These are phyloP conservation scores for Gerris buenoi DNA, from an alignment of 1,140 invertebrate genomes.

Conservation along the genomic window DNA sequence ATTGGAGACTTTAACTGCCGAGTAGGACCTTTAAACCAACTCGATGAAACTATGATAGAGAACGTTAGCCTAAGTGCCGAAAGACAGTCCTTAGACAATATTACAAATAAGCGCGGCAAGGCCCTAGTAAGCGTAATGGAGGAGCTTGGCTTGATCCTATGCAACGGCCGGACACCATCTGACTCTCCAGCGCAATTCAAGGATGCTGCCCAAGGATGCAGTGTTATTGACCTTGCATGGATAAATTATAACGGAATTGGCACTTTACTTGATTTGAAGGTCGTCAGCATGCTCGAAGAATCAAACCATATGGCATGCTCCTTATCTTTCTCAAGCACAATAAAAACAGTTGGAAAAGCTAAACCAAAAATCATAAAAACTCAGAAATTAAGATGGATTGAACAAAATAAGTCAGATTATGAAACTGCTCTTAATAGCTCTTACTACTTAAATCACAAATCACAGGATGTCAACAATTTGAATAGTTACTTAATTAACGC, in stretches of 20 bases:
- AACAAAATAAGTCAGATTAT: not conserved
- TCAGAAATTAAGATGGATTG: not conserved
- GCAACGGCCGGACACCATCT: constrained; percentile 2
- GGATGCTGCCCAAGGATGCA: not conserved
- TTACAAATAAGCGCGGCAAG: constrained; percentile 2
- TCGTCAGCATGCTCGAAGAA: not conserved
- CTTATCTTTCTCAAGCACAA: not conserved
- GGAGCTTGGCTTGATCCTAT: constrained; percentile 4
- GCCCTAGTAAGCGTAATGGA: constrained; percentile 3
- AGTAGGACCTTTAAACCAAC: constrained; percentile 4
- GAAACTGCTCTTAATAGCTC: not conserved
- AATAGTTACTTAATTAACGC: not conserved
- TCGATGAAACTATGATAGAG: constrained; percentile 6
- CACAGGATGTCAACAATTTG: not conserved
- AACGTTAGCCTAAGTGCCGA: constrained; percentile 1
- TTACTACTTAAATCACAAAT: not conserved
- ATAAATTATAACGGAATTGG: not conserved
- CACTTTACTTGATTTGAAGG: not conserved
- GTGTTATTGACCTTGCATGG: constrained; percentile 6
- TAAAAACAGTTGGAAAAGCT: not conserved
- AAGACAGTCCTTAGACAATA: constrained; percentile 6
- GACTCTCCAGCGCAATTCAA: constrained; percentile 5
- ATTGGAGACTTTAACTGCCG: constrained; percentile 10
- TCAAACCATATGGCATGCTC: not conserved
- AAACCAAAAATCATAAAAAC: not conserved